Evolutionary conservation across 2,888 invertebrate species (phyloP), one percentile per base, ranked within the genome.

Genomic region (Stegophylla sp.): DNA sequence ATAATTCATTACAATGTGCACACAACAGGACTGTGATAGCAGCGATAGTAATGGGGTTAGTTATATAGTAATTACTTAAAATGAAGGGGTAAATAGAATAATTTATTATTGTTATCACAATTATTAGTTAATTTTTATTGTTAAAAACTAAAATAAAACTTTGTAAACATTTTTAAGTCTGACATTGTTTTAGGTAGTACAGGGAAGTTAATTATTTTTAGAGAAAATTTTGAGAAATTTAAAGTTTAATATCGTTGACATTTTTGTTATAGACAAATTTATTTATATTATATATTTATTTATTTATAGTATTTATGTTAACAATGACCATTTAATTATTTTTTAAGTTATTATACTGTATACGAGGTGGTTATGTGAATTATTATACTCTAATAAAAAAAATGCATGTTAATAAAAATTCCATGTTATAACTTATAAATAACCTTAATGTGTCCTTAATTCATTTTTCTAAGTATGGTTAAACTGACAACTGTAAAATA

Each of bases 201-300:
- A 64, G 64, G 75, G 75, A 64, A 75, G 75, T 75, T 75, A 20
- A 64, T 64, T 75, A 13, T 64, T 23, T 51, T 5, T 23, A 56
- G 20, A 20, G 51, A 74, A 45, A 59, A 34, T 43, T 59, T 41
- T 73, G 20, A 74, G 20, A 48, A 13, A 41, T 64, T 64, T 64
- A 48, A 48, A 74, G 48, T 74, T 28, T 48, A 61, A 73, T 64
- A 51, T 64, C 23, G 75, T 75, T 75, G 48, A 75, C 20, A 34
- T 72, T 56, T 23, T 53, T 75, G 34, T 75, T 75, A 51, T 75
- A 63, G 48, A 73, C n/a, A 45, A 73, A 73, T 73, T 23, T 73
- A 73, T 61, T 73, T 15, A 61, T 61, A 61, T 73, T 45, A 26
- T 73, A 61, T 34, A 34, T 34, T 34, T 34, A 34, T 34, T 34